Percentiles rank a stretch among this genome's conserved stretches.
Evolutionary conservation across 2,888 invertebrate genomes (phyloP).

Genomic region (Aquatica leii): DNA sequence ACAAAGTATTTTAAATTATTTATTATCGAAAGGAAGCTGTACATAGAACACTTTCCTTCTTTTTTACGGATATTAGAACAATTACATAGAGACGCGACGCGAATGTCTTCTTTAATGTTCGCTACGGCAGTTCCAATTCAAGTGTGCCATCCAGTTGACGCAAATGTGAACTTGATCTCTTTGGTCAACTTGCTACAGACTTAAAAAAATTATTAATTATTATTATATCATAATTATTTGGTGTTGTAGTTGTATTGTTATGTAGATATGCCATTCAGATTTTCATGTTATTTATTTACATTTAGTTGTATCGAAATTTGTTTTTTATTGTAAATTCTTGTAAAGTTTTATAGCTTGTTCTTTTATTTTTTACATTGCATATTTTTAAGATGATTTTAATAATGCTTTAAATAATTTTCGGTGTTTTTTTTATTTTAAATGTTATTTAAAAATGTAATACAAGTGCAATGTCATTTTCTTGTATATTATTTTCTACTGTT

Average conservation of each 20-base stretch:
- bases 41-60: slow-evolving; percentile 21
- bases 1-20: slow-evolving; percentile 43
- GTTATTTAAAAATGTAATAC: slow-evolving; percentile 16
- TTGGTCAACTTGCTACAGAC: slow-evolving; percentile 53
- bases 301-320: slow-evolving; percentile 38
- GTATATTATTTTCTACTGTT: slow-evolving; percentile 59
- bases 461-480: slow-evolving; percentile 55
- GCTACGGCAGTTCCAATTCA: slow-evolving; percentile 50
- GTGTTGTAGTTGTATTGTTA: slow-evolving; percentile 62
- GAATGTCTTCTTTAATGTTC: slow-evolving; percentile 22
- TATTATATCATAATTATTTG: slow-evolving; percentile 49
- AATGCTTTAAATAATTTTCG: slow-evolving; percentile 19
- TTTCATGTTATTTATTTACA: slow-evolving; percentile 58
- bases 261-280: slow-evolving; percentile 59
- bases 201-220: slow-evolving; percentile 39
- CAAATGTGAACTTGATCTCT: slow-evolving; percentile 43
- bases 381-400: slow-evolving; percentile 31
- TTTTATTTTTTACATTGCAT: slow-evolving; percentile 52
- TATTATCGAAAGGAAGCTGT: slow-evolving; percentile 21
- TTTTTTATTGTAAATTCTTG: slow-evolving; percentile 52
- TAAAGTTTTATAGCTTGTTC: slow-evolving; percentile 52
- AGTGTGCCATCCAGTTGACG: slow-evolving; percentile 54
- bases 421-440: slow-evolving; percentile 27
- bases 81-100: slow-evolving; percentile 17
- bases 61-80: slow-evolving; percentile 29